Conservation (phyloP, 2,888 invertebrate species). For the Chydorus sphaericus region DNA sequence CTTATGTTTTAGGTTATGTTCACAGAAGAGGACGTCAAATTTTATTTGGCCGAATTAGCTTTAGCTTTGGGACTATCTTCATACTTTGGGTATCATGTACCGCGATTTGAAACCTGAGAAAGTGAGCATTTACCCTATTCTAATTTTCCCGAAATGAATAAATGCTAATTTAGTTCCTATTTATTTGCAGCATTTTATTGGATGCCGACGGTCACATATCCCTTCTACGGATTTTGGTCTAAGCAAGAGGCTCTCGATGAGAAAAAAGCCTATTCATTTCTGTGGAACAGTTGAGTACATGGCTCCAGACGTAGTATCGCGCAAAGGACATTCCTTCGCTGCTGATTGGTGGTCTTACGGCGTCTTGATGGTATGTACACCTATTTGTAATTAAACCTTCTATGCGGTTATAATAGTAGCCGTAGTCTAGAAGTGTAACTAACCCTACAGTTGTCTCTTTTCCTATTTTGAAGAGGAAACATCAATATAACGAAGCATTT, state of each 20-base stretch:
- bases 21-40: constrained; percentile 99
- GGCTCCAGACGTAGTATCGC: constrained; percentile 96
- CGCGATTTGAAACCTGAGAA: constrained; percentile 96
- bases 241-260: constrained; percentile 84
- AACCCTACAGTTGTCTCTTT: no score
- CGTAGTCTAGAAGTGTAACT: no score
- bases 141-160: neutral
- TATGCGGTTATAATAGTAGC: no score
- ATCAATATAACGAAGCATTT: no score
- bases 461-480: no score
- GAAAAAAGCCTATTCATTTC: constrained; percentile 86
- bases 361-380: constrained; percentile 73
- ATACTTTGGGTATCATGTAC: constrained; percentile 94
- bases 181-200: constrained; percentile 46
- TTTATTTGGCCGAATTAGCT: constrained; percentile 95
- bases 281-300: constrained; percentile 93
- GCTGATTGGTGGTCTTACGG: constrained; percentile 99
- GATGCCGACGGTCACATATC: constrained; percentile 97
- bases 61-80: constrained; percentile 93
- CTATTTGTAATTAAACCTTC: no score
- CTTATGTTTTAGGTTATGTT: constrained; percentile 99
- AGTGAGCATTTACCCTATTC: no score
- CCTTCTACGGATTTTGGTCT: constrained; percentile 97
- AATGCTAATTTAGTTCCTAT: neutral
- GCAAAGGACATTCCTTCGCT: constrained; percentile 93